Conservation (phyloP, 1,140 invertebrate genomes). For the Drosophila yakuba region DNA sequence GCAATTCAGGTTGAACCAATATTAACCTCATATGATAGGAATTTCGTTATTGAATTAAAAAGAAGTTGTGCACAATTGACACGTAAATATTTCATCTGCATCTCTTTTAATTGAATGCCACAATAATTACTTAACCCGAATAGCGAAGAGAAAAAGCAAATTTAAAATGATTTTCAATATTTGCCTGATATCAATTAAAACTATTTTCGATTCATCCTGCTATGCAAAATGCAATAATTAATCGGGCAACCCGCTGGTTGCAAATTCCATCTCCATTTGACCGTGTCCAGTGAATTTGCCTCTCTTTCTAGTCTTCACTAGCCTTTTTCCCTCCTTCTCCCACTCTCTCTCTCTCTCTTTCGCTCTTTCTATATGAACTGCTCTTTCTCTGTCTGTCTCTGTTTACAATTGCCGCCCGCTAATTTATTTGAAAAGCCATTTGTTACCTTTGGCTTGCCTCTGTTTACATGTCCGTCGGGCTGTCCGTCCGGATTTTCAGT, state of each 20-base stretch:
- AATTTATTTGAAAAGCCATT: constrained; percentile 83
- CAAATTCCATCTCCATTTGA: constrained; percentile 5
- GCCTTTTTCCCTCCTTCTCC: neutral
- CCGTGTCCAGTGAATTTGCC: constrained; percentile 16
- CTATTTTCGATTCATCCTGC: constrained; percentile 29
- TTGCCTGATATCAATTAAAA: constrained; percentile 9
- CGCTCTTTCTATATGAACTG: neutral
- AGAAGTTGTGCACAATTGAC: neutral
- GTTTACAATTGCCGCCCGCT: constrained; percentile 72
- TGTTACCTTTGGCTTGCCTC: constrained; percentile 76
- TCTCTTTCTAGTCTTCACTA: constrained; percentile 3
- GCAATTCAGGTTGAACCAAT: neutral
- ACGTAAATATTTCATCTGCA: neutral
- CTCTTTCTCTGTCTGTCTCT: constrained; percentile 42
- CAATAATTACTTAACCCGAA: neutral
- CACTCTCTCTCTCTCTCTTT: neutral
- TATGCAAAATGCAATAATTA: constrained; percentile 31
- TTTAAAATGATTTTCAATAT: constrained; percentile 19
- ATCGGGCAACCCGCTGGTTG: constrained; percentile 37
- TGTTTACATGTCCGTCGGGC: constrained; percentile 64
- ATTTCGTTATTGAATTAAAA: neutral
- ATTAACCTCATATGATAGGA: no score
- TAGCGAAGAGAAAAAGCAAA: no score
- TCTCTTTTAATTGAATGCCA: neutral
- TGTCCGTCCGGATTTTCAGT: constrained; percentile 5